Base-by-base conservation (phyloP, 1,140 invertebrate species). In the Tetramorium simillimum region DNA sequence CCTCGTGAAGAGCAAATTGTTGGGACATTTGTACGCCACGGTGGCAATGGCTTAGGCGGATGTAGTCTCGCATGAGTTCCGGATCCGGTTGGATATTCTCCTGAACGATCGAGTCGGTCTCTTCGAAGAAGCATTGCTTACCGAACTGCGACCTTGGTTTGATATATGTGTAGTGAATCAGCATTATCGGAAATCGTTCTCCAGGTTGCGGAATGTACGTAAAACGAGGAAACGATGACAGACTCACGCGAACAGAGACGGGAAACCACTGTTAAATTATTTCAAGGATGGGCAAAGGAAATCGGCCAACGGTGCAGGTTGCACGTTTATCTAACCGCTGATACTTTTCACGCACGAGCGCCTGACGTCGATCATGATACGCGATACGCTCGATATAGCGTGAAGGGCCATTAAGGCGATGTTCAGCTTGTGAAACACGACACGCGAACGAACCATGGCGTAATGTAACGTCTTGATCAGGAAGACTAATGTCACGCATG, bases 71-170 rank as follows among this genome's bases (percentile, higher is more conserved):
- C 80, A 95, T 95, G 28, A 97, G 86, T 21, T 96, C 94, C 33
- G 96, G 96, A 94, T 98, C 96, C 28, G 97, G 96, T 4, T 95
- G 93, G 89, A 98, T 97, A 91, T 97, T 96, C 58, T 97, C 97
- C 77, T 97, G 95, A 14, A 98, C 93, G 87, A 97, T 96, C 1
- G 97, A 96, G 43, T 96, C 96, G 86, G 96, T 96, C 92, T 98
- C 97, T 56, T 96, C 96, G 93, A 99, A 98, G 63, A 97, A 92
- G 58, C 96, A 96, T 91, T 97, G 97, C 90, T 96, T 95, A 14
- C 97, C 97, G 93, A 97, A 98, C 82, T 97, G 94, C 70, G 95
- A 95, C 43, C 97, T 96, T 81, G 96, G 96, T 93, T 96, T 97
- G 65, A 97, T 95, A 90, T 97, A 97, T 87, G 96, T 95, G 89